These are phyloP conservation scores for Theristicus caerulescens DNA, from an alignment of 2,113 vertebrate genomes.

Conservation along the genomic window DNA sequence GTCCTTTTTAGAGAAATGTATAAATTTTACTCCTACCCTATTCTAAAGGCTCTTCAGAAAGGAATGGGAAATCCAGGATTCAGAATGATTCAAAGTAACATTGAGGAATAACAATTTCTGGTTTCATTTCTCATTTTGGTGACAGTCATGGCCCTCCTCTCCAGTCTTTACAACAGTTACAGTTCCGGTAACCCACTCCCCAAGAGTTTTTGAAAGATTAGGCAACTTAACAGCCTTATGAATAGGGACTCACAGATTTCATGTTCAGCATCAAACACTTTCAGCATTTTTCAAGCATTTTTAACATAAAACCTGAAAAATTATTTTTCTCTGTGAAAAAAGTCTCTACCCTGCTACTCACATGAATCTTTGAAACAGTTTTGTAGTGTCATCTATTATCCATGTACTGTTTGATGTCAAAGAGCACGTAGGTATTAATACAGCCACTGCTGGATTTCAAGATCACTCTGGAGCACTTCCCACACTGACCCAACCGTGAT, in stretches of 20 bases:
- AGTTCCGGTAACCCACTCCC: not conserved
- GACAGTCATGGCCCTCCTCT: not conserved
- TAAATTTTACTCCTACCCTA: not conserved
- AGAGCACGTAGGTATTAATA: not conserved
- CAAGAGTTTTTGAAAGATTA: not conserved
- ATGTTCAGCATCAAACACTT: not conserved
- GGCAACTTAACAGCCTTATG: not conserved
- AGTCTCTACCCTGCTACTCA: not conserved
- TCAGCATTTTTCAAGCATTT: not conserved
- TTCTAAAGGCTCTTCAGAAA: not conserved
- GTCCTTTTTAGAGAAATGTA: not conserved
- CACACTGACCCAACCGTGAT: rapidly evolving
- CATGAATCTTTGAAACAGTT: not conserved
- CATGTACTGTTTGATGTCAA: not conserved
- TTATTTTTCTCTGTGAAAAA: not conserved
- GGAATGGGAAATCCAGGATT: not conserved
- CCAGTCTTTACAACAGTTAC: not conserved
- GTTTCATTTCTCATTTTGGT: not conserved
- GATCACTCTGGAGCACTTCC: not conserved
- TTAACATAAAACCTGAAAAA: not conserved
- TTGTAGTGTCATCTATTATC: not conserved
- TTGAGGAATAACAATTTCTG: not conserved
- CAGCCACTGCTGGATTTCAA: not conserved
- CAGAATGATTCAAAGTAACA: not conserved
- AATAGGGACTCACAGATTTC: not conserved